Percentiles rank a stretch among this genome's conserved stretches.
Conservation (phyloP, 2,888 invertebrate species). For the Schizaphis graminum region DNA sequence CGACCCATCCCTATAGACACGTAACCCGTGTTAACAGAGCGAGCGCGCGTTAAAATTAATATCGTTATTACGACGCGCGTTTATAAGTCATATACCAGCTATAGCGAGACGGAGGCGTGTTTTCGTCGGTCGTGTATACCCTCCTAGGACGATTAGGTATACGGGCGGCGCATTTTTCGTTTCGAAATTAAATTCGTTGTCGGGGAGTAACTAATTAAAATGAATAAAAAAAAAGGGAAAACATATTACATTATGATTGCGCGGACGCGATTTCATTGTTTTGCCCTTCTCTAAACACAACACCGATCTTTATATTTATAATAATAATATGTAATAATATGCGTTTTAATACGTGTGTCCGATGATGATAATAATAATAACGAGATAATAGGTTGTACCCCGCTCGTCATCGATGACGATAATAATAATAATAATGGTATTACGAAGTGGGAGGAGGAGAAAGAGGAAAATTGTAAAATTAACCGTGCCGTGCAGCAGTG, state of each 20-base stretch:
- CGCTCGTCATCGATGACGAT: conserved; percentile 27
- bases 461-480: conserved; percentile 54
- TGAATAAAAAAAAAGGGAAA: not conserved
- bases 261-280: conserved; percentile 52
- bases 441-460: not conserved
- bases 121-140: conserved; percentile 1
- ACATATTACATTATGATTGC: not conserved
- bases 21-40: not conserved
- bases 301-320: conserved; percentile 24
- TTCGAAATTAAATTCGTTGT: conserved; percentile 24
- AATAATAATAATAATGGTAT: conserved; percentile 15
- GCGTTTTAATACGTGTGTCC: conserved; percentile 56
- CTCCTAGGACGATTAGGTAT: conserved; percentile 29
- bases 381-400: conserved; percentile 52
- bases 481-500: conserved; percentile 25
- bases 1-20: not conserved
- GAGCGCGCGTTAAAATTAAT: not conserved
- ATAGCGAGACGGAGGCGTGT: conserved; percentile 22
- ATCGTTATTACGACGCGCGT: not conserved
- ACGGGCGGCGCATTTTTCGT: not conserved
- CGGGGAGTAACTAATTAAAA: conserved; percentile 51
- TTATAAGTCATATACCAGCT: not conserved
- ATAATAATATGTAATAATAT: not conserved
- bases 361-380: conserved; percentile 53
- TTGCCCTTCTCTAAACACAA: not conserved